These are phyloP conservation scores for Tylochromis polylepis DNA, from an alignment of 2,113 vertebrate species.

Conservation along the genomic window DNA sequence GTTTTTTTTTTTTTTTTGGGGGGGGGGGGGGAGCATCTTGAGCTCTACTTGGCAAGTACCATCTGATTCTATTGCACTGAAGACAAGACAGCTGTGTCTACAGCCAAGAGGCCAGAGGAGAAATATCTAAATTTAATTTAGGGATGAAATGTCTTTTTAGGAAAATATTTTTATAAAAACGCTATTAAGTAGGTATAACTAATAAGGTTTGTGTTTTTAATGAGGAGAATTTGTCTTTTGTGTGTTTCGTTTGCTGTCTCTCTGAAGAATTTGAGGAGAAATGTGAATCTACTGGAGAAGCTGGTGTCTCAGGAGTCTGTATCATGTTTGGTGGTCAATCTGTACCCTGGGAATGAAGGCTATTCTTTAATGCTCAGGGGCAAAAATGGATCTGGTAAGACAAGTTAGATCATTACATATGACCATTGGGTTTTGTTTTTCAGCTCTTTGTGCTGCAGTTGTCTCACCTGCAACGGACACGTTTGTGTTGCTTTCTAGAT, in stretches of 20 bases:
- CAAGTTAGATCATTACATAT: not conserved
- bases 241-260: not conserved
- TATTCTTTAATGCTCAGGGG: constrained; percentile 99
- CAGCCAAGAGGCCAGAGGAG: not conserved
- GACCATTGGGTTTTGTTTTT: not conserved
- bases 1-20: no score
- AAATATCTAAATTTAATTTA: not conserved
- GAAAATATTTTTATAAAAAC: fast-evolving
- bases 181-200: not conserved
- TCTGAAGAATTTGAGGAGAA: constrained; percentile 93
- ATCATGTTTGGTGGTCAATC: constrained; percentile 94
- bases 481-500: constrained; percentile 71
- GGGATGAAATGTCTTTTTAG: not conserved
- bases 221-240: not conserved
- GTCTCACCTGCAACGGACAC: not conserved
- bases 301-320: constrained; percentile 93
- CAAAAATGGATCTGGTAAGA: constrained; percentile 96
- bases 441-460: not conserved
- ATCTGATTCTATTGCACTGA: not conserved
- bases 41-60: not conserved
- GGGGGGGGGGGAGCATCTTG: not conserved
- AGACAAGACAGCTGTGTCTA: not conserved
- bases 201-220: not conserved
- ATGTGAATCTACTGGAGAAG: constrained; percentile 98
- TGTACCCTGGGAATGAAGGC: constrained; percentile 97